Evolutionary conservation across 2,888 invertebrate species (phyloP).

Genomic region (Ichneumon xanthorius): DNA sequence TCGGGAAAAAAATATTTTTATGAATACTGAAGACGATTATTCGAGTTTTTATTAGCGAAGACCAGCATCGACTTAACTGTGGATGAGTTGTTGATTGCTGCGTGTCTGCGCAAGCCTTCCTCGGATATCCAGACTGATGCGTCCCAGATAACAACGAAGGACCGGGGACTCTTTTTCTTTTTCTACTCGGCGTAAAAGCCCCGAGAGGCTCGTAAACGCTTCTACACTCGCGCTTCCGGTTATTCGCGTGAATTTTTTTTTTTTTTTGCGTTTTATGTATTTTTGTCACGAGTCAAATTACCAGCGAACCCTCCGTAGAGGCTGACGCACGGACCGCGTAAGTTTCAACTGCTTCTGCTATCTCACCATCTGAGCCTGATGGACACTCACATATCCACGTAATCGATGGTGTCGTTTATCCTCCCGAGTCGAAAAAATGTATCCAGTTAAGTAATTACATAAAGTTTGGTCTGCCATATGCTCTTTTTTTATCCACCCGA

Average conservation of each 20-base stretch:
- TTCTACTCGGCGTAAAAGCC: neutral
- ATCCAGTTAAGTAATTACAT: neutral
- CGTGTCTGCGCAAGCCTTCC: neutral
- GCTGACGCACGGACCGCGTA: neutral
- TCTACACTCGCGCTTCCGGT: neutral
- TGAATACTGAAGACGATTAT: no score
- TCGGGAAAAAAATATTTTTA: no score
- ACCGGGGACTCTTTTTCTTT: neutral
- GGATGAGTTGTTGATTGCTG: neutral
- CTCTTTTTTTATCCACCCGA: neutral
- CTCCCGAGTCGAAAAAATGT: neutral
- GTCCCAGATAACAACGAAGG: neutral
- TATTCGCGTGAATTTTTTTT: conserved; percentile 1
- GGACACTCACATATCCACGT: neutral
- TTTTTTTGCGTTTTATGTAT: conserved; percentile 1
- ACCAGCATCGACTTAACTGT: neutral
- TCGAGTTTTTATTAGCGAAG: no score
- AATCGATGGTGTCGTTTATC: neutral
- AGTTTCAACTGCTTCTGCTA: neutral
- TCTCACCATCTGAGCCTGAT: neutral
- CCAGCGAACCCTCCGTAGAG: neutral
- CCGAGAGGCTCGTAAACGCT: neutral
- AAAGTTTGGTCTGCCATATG: neutral
- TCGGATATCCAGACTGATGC: neutral
- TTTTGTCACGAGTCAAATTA: neutral